Evolutionary conservation across 2,113 vertebrate species (phyloP).

Genomic region (Bubo bubo): DNA sequence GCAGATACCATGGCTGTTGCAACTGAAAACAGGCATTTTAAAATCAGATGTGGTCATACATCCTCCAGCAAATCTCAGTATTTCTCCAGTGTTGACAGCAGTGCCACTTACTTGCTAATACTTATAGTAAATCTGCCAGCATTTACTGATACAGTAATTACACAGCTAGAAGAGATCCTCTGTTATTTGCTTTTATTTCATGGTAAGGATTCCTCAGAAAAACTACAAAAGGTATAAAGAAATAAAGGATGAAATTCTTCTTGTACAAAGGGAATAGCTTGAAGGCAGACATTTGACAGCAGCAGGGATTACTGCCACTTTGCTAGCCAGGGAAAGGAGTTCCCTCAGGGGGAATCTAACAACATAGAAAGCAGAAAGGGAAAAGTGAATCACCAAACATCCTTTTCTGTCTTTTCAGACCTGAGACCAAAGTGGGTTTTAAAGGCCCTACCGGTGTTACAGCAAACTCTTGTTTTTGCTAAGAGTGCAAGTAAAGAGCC

Average conservation of each 20-base stretch:
- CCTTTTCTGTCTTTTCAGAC: conserved; percentile 32
- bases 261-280: neutral
- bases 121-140: neutral
- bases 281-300: neutral
- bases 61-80: neutral
- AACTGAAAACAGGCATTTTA: neutral
- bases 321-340: neutral
- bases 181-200: neutral
- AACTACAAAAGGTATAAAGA: neutral
- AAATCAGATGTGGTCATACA: neutral
- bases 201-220: neutral
- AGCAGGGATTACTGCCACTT: neutral
- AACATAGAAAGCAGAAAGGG: neutral
- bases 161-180: neutral
- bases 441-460: neutral
- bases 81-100: neutral
- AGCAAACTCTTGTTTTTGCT: neutral
- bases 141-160: neutral
- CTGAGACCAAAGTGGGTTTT: neutral
- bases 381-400: neutral
- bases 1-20: neutral
- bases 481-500: neutral
- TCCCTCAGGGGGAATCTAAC: neutral
- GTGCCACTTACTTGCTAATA: neutral
- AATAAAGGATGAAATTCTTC: neutral